phyloP scores from a whole-genome alignment of 2,113 vertebrate genomes.

The Aptenodytes patagonicus region DNA sequence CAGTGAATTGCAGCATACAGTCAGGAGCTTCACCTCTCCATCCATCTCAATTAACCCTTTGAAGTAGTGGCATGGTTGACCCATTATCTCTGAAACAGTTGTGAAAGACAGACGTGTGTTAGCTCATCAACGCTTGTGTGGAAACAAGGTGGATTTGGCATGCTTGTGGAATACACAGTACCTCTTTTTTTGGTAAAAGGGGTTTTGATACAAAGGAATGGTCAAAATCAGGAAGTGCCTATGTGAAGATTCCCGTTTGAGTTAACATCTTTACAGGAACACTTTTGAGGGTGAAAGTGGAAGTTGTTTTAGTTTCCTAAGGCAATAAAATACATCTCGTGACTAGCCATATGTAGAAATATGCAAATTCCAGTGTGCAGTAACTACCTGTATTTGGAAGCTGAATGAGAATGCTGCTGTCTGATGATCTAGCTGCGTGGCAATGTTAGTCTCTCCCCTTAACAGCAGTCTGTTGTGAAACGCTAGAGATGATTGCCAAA shows the following conservation, averaged over 20 bases:
- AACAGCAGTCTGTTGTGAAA: background rate
- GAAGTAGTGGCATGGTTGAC: background rate
- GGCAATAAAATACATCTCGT: background rate
- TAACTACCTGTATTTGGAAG: background rate
- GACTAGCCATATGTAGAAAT: background rate
- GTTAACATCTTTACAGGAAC: background rate
- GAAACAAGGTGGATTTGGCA: background rate
- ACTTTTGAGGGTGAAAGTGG: background rate
- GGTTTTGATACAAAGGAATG: background rate
- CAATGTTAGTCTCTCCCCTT: background rate
- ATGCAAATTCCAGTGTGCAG: background rate
- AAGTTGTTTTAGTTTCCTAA: background rate
- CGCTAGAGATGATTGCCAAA: accelerated
- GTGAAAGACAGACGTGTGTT: background rate
- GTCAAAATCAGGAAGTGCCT: background rate
- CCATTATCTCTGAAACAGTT: background rate
- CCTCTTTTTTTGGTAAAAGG: background rate
- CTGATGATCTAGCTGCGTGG: background rate
- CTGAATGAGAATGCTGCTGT: background rate
- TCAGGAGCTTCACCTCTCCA: background rate
- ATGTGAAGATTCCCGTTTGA: background rate
- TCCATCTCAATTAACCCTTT: background rate
- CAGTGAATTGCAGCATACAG: background rate
- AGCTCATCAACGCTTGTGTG: background rate
- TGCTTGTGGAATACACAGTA: background rate